Evolutionary conservation across 2,797 vertebrate species (phyloP).

Genomic region (Hydrolagus colliei): DNA sequence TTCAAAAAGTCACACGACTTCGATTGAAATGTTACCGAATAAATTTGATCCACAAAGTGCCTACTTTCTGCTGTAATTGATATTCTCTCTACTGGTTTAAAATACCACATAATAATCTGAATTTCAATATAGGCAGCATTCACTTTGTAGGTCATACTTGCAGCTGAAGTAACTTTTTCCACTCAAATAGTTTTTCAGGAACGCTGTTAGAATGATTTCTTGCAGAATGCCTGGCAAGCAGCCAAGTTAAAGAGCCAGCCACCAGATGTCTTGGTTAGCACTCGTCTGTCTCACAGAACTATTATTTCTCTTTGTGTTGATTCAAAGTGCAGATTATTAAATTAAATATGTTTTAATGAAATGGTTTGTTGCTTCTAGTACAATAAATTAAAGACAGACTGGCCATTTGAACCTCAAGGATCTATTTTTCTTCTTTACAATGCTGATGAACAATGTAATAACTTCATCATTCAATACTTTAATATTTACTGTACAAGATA

Average conservation of each 20-base stretch:
- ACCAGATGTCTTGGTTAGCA: constrained; percentile 24
- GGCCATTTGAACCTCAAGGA: background rate
- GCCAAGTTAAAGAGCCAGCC: constrained; percentile 16
- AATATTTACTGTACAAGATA: background rate
- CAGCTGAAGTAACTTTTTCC: constrained; percentile 30
- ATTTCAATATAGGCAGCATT: constrained; percentile 5
- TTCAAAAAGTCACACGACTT: background rate
- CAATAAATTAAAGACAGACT: background rate
- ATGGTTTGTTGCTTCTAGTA: background rate
- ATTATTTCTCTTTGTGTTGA: constrained; percentile 11
- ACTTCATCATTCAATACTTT: background rate
- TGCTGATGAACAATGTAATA: background rate
- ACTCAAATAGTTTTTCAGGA: constrained; percentile 12
- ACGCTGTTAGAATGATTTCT: background rate
- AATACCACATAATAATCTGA: background rate
- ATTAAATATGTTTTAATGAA: background rate
- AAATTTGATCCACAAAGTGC: background rate
- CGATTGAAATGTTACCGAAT: constrained; percentile 3
- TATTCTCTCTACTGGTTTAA: background rate
- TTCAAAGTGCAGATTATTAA: background rate
- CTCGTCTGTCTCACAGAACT: background rate
- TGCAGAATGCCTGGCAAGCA: background rate
- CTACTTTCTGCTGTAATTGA: background rate
- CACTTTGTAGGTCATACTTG: constrained; percentile 5
- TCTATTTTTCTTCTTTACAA: background rate